phyloP scores from a whole-genome alignment of 2,797 vertebrate genomes.

The Poliocrania exsul region DNA sequence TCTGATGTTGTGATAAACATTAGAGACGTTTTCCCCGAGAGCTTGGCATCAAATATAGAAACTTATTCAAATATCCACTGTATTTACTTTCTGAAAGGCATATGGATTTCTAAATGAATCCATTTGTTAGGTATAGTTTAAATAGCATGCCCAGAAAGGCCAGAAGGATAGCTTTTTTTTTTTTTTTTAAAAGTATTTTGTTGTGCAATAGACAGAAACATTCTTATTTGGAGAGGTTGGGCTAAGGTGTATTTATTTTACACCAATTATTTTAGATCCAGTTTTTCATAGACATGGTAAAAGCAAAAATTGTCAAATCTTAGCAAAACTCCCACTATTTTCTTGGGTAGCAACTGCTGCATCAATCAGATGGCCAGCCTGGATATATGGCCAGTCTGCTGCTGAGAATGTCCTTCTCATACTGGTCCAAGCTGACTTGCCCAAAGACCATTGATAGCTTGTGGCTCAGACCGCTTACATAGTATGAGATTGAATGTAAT shows the following conservation, averaged over 20 bases:
- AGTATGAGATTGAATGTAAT: neutral
- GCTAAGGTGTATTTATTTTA: neutral
- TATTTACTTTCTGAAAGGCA: constrained; percentile 19
- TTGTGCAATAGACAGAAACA: neutral
- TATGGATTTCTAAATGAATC: constrained; percentile 27
- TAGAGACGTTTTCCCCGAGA: neutral
- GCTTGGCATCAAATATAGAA: neutral
- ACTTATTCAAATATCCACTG: constrained; percentile 1
- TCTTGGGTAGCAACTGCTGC: neutral
- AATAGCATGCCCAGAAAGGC: neutral
- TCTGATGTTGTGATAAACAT: neutral
- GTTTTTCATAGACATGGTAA: neutral
- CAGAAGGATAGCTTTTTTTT: neutral
- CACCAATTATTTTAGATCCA: neutral
- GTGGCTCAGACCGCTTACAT: neutral
- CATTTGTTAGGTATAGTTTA: constrained; percentile 1
- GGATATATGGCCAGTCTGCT: neutral
- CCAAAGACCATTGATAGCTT: neutral
- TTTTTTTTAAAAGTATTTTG: neutral
- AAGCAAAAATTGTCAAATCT: neutral
- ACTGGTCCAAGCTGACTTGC: neutral
- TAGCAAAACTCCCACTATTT: neutral
- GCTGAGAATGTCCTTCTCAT: neutral
- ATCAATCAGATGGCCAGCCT: neutral
- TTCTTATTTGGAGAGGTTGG: neutral